Evolutionary conservation across 1,140 invertebrate species (phyloP), one percentile per base, ranked within the genome.

Genomic region (Venustaconcha ellipsiformis): DNA sequence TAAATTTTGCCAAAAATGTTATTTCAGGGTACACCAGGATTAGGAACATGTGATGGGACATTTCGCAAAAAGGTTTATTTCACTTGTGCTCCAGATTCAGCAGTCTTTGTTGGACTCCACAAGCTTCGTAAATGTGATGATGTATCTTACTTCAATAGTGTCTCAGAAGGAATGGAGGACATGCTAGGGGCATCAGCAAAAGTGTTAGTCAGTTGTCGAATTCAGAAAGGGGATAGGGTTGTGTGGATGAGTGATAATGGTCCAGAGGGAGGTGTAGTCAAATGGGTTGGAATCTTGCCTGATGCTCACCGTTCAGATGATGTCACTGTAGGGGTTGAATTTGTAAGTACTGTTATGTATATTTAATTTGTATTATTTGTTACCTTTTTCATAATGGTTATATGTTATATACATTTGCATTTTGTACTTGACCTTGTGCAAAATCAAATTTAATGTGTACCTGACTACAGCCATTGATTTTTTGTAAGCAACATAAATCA

Each of bases 311-410:
- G 15, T n/a, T 88, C 90, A 20, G 87, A 89, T 13, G 91, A 91
- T 62, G 90, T 90, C 83, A 91, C 92, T 76, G 90, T 92, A 76
- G 92, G 93, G 12, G 88, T 93, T 1, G 92, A 93, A 88, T 92
- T 93, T 87, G 92, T 92, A 89, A 89, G 92, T 91, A 30, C 26
- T 68, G 64, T 62, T 48, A 60, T 8, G 69, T 56, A 56, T n/a
- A 65, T 65, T 57, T 57, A 14, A 57, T 66, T n/a, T 56, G 14
- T 37, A 6, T 73, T 65, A 30, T 56, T 18, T 60, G 15, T 17
- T 5, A 18, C 2, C 2, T 60, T 60, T 60, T 18, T 60, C 15
- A 60, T 18, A 18, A 17, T 60, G 59, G n/a, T 18, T 72, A 15
- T 60, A 67, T 67, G 15, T 67, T n/a, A 63, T 72, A 60, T 73